Base-by-base conservation (phyloP, 2,888 invertebrate genomes). In the Hirtodrosophila confusa region DNA sequence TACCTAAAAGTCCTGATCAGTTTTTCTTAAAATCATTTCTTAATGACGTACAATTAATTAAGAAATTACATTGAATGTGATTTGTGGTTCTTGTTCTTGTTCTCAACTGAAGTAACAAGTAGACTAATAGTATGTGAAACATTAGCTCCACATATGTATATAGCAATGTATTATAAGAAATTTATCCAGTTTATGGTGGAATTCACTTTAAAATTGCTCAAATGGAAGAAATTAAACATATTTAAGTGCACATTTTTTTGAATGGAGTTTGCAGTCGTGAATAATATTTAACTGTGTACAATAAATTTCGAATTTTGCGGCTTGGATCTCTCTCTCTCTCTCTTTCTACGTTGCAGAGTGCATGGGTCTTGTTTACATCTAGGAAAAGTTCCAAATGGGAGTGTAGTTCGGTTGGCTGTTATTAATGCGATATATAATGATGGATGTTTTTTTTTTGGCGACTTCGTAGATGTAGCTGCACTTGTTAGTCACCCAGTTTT, bases 401-500 rank as follows among this genome's bases (percentile, higher is more conserved):
- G 74, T 74, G 74, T 75, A 70, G 75, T 74, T 75, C 75, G 75
- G 73, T 74, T 74, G 75, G 74, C 74, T 71, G 74, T 66, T 69
- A 48, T 69, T 62, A 51, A 75, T 74, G 71, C 62, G 55, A 71
- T 60, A 56, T 70, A 56, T 55, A 27, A 54, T 75, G 55, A 49
- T 55, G 57, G 56, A 51, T 49, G 58, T 17, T 17, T 17, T 17
- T 17, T 17, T 17, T 17, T 17, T 57, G 41, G 57, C 41, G 57
- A 27, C 44, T 53, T 27, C 50, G 39, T 45, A 17, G 6, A 4
- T 24, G 36, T 17, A 43, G 43, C 9, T 41, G 49, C 63, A 47
- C 8, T 75, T 76, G 73, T 88, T 89, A 88, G 68, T 90, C 89
- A 72, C 83, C 89, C 62, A 88, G 82, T 61, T 86, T 90, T 69